A percentile compares a stretch with the other conserved stretches of the same genome.
These are phyloP conservation scores for Sussaba pulchella DNA, from an alignment of 2,888 invertebrate species.

Conservation along the genomic window DNA sequence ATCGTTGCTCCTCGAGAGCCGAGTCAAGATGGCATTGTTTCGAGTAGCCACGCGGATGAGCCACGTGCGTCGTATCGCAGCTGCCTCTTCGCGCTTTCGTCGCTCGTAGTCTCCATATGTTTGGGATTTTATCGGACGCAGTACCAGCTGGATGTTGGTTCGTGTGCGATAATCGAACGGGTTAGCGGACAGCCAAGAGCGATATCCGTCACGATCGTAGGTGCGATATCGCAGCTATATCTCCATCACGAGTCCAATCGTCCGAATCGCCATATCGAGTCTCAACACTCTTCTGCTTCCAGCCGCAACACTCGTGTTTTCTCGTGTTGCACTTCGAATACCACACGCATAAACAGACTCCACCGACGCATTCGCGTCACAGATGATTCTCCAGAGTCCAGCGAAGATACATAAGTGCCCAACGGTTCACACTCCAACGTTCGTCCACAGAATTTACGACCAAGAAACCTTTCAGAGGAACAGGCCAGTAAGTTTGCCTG, in stretches of 20 bases:
- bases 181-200: slow-evolving; percentile 6
- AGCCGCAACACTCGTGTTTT: no score
- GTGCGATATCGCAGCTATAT: neutral
- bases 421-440: neutral
- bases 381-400: neutral
- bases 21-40: slow-evolving; percentile 15
- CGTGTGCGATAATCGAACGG: neutral
- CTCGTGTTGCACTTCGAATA: no score
- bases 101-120: slow-evolving; percentile 58
- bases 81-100: slow-evolving; percentile 63
- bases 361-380: neutral
- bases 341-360: neutral
- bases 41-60: slow-evolving; percentile 27
- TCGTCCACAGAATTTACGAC: slow-evolving; percentile 37
- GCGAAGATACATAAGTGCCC: neutral
- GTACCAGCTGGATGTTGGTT: slow-evolving; percentile 54
- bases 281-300: no score
- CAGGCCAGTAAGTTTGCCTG: slow-evolving; percentile 19
- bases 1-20: neutral
- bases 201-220: neutral
- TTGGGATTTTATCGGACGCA: slow-evolving; percentile 16
- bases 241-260: neutral
- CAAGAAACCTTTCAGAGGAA: slow-evolving; percentile 45
- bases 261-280: no score
- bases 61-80: slow-evolving; percentile 60